Base-by-base conservation (phyloP, 2,888 invertebrate species). In the Andrena fulva region DNA sequence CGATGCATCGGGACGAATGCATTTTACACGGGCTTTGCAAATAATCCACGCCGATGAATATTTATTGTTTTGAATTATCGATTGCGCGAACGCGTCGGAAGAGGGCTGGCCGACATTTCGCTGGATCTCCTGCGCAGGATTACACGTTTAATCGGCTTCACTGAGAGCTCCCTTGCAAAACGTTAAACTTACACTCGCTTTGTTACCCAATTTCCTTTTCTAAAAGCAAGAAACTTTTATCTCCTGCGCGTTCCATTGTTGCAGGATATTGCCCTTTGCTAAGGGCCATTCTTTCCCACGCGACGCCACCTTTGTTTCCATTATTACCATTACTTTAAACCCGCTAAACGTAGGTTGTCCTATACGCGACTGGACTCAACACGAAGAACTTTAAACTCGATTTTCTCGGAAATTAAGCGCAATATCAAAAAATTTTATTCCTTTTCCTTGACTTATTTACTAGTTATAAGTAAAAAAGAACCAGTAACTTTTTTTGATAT, bases 61-160 rank as follows among this genome's bases (percentile, higher is more conserved):
- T 77, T 73, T 73, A 73, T 73, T 33, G 63, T 62, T 73, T 59
- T 56, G 56, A 64, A 74, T 42, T 31, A 54, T 77, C 76, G 73
- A 73, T 72, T 24, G 27, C 29, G 50, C 27, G 42, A 42, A 29
- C 16, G 72, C 20, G 52, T 48, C n/a, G 56, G 5, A n/a, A 68
- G 20, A 48, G 12, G 50, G n/a, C 16, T 33, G 29, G 10, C 10
- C 35, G 54, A 54, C 76, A 42, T 52, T 71, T 62, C 7, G 42
- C n/a, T 16, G 70, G 16, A 42, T 74, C 59, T 4, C 31, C 16
- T 31, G 20, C 52, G 8, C 27, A 8, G 70, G 52, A 76, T 76
- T 54, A 63, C 54, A 10, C 31, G 42, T 20, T 64, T 64, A 56
- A 73, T 64, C 64, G 73, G 59, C 33, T 73, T 10, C 48, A 5